These are phyloP conservation scores for Lepidurus packardi DNA, from an alignment of 1,140 invertebrate genomes.

Conservation along the genomic window DNA sequence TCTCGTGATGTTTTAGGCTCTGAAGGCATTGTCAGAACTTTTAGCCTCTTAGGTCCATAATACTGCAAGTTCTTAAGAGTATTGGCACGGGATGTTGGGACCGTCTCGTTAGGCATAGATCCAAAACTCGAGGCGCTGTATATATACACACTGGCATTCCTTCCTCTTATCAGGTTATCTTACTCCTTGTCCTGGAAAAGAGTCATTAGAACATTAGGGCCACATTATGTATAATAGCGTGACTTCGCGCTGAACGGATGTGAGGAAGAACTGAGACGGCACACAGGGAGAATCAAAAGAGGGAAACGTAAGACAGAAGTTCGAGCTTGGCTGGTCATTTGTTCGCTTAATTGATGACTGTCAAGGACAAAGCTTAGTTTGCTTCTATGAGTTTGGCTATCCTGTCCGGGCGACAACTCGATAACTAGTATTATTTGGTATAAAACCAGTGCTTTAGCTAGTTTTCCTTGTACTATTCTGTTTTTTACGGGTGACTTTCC, in stretches of 20 bases:
- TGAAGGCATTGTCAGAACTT: not conserved
- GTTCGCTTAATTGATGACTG: constrained; percentile 19
- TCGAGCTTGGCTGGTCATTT: not conserved
- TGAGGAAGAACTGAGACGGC: not conserved
- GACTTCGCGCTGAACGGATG: not conserved
- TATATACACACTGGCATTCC: not conserved
- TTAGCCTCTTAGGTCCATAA: not conserved
- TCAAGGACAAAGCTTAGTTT: not conserved
- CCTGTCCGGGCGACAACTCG: too few species aligned
- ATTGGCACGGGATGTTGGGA: not conserved
- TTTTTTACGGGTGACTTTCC: too few species aligned
- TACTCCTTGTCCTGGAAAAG: constrained; percentile 13
- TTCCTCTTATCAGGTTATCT: not conserved
- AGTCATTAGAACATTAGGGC: constrained; percentile 9
- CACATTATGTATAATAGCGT: not conserved
- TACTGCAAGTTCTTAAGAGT: not conserved
- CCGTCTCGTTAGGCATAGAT: not conserved
- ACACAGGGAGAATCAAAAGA: not conserved
- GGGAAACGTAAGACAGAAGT: not conserved
- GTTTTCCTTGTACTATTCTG: too few species aligned
- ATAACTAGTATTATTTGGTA: too few species aligned
- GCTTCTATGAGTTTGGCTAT: too few species aligned
- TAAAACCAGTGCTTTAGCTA: too few species aligned
- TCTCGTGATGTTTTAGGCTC: not conserved
- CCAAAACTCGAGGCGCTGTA: not conserved